Percentiles rank a stretch among this genome's conserved stretches.
Conservation (phyloP, 2,888 invertebrate species). For the Acronicta aceris region DNA sequence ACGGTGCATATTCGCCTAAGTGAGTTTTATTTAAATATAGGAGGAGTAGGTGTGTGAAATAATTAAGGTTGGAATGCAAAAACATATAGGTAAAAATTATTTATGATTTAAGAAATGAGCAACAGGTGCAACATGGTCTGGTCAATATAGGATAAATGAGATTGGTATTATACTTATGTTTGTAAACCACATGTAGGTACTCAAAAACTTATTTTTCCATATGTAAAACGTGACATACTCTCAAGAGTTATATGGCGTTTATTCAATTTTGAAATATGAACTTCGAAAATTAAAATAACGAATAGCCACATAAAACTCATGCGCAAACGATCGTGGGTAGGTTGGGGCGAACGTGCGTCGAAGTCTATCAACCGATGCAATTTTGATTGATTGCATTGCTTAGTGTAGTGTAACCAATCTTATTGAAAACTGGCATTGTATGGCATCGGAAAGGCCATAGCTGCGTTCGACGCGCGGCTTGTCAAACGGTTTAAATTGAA, state of each 20-base stretch:
- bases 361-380: constrained; percentile 84
- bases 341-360: constrained; percentile 74
- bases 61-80: too few relatives aligned
- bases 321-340: constrained; percentile 66
- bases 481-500: constrained; percentile 88
- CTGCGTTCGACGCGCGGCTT: constrained; percentile 85
- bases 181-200: not conserved
- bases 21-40: too few relatives aligned
- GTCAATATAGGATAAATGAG: too few relatives aligned
- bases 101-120: too few relatives aligned
- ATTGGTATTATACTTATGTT: constrained; percentile 2
- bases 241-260: constrained; percentile 5
- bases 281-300: constrained; percentile 44
- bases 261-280: constrained; percentile 40
- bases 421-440: constrained; percentile 88
- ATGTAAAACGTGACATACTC: constrained; percentile 11
- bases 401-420: constrained; percentile 89
- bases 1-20: too few relatives aligned
- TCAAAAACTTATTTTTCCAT: not conserved
- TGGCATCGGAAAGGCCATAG: constrained; percentile 81
- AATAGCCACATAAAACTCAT: constrained; percentile 55
- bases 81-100: too few relatives aligned
- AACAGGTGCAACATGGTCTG: too few relatives aligned
- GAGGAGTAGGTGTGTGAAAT: too few relatives aligned
- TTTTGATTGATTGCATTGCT: constrained; percentile 89